Evolutionary conservation across 2,113 vertebrate species (phyloP).

Genomic region (Bufo gargarizans): DNA sequence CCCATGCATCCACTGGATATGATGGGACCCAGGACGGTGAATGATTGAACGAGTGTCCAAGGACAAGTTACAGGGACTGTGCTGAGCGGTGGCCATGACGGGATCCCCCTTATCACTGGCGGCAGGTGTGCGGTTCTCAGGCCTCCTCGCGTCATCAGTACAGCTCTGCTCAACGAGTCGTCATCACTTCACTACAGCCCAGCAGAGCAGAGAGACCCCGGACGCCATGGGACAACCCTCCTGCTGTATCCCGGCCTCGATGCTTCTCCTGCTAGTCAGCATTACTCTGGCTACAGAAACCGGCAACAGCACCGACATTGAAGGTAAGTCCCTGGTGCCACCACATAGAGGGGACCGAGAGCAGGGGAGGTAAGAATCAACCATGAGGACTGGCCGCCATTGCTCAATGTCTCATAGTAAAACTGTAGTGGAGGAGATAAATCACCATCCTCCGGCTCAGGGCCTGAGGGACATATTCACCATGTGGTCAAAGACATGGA

Average conservation of each 20-base stretch:
- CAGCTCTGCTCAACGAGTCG: neutral
- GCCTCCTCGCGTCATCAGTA: neutral
- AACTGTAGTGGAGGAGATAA: neutral
- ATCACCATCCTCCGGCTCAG: too few relatives aligned
- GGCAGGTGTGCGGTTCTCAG: constrained; percentile 42
- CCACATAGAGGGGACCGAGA: neutral
- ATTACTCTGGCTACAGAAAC: neutral
- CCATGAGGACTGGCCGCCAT: neutral
- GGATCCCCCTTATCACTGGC: neutral
- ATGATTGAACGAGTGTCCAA: neutral
- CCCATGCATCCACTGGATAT: neutral
- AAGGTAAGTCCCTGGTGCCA: neutral
- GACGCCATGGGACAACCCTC: neutral
- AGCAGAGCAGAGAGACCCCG: neutral
- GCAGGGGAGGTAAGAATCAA: neutral
- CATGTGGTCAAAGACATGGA: too few relatives aligned
- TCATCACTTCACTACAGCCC: neutral
- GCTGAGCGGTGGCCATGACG: neutral
- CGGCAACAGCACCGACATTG: neutral
- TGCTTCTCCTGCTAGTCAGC: constrained; percentile 22
- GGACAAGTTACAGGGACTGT: neutral
- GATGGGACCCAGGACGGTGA: neutral
- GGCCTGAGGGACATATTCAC: too few relatives aligned
- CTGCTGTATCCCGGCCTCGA: constrained; percentile 55
- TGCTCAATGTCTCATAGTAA: neutral